A percentile compares a stretch with the other conserved stretches of the same genome.
Evolutionary conservation across 2,797 vertebrate genomes (phyloP).

Genomic region (Xiphorhynchus erythropygius): DNA sequence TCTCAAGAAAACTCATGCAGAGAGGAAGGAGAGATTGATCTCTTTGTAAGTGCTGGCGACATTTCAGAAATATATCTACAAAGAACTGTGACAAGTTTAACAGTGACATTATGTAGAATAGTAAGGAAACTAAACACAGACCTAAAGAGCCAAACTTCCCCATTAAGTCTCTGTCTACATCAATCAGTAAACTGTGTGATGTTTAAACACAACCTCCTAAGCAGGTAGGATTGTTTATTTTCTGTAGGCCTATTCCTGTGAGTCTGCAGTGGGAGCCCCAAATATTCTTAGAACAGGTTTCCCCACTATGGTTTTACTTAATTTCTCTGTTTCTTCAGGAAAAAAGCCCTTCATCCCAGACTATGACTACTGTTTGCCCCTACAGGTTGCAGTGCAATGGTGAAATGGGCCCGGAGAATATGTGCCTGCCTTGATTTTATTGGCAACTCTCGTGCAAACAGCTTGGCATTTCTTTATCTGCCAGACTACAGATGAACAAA

Average conservation of each 20-base stretch:
- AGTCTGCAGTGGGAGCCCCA: neutral
- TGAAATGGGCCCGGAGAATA: neutral
- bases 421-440: neutral
- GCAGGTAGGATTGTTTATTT: neutral
- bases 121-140: neutral
- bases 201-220: neutral
- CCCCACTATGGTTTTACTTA: neutral
- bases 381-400: neutral
- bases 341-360: neutral
- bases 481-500: neutral
- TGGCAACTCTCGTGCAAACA: neutral
- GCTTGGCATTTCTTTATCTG: neutral
- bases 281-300: neutral
- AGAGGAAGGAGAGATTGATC: constrained; percentile 35
- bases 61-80: constrained; percentile 1
- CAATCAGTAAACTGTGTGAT: neutral
- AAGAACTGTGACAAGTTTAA: constrained; percentile 34
- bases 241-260: neutral
- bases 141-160: neutral
- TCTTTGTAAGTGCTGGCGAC: constrained; percentile 23
- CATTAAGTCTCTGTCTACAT: neutral
- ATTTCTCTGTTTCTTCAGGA: neutral
- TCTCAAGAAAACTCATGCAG: constrained; percentile 6
- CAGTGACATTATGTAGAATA: neutral
- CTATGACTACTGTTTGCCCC: neutral